These are phyloP conservation scores for Anagyrus pseudococci DNA, from an alignment of 2,888 invertebrate genomes.

Conservation along the genomic window DNA sequence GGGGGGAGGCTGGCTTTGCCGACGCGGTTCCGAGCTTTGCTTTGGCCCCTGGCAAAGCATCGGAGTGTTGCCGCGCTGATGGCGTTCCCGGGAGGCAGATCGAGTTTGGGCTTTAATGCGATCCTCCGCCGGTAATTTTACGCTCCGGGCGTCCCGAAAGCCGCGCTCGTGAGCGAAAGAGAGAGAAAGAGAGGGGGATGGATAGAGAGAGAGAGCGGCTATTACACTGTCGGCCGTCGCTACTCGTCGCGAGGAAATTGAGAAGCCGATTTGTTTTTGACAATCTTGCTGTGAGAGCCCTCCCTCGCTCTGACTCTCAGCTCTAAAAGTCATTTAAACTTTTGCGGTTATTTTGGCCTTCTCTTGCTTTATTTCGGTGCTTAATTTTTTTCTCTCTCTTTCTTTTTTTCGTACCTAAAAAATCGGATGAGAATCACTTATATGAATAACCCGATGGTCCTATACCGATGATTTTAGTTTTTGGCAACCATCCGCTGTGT, in stretches of 20 bases:
- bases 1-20: too few species aligned
- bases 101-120: constrained; percentile 49
- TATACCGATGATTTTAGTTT: too few species aligned
- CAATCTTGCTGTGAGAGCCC: constrained; percentile 18
- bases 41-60: constrained; percentile 21
- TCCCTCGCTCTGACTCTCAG: neutral
- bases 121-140: constrained; percentile 54
- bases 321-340: neutral
- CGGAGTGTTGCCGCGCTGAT: constrained; percentile 32
- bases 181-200: too few species aligned
- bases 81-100: constrained; percentile 42
- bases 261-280: constrained; percentile 30
- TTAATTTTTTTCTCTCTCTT: too few species aligned
- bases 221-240: neutral
- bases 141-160: constrained; percentile 51
- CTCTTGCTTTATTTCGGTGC: constrained; percentile 17
- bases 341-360: neutral
- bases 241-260: constrained; percentile 17
- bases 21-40: constrained; percentile 15
- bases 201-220: too few species aligned
- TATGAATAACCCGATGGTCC: too few species aligned
- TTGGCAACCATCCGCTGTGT: too few species aligned
- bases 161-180: constrained; percentile 31
- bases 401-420: too few species aligned
- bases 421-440: too few species aligned